Percentiles rank a stretch among this genome's conserved stretches.
Conservation (phyloP, 1,140 invertebrate species). For the Paracyclopina nana region DNA sequence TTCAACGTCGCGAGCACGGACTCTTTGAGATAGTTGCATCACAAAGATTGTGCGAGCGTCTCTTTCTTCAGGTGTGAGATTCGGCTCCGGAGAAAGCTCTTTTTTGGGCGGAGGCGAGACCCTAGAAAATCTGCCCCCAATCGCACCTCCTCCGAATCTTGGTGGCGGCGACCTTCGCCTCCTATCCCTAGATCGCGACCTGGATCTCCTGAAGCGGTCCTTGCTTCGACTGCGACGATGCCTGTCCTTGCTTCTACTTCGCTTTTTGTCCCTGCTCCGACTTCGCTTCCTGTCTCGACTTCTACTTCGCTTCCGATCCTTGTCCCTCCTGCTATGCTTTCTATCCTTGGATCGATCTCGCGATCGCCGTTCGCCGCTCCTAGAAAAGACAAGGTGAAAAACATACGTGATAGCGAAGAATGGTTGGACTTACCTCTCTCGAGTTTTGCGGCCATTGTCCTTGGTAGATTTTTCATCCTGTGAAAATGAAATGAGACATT, state of each 20-base stretch:
- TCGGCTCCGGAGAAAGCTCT: constrained; percentile 23
- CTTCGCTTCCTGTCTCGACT: constrained; percentile 19
- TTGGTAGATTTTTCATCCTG: neutral
- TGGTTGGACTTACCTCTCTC: neutral
- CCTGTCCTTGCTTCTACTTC: constrained; percentile 17
- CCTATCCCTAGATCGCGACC: constrained; percentile 20
- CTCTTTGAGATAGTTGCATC: constrained; percentile 83
- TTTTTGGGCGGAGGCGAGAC: neutral
- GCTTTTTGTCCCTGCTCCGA: constrained; percentile 19
- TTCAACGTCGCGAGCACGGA: constrained; percentile 85
- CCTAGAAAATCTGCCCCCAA: constrained; percentile 22
- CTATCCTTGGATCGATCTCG: constrained; percentile 16
- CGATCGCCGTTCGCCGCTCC: constrained; percentile 18
- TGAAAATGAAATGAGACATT: no score
- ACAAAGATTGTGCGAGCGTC: constrained; percentile 97
- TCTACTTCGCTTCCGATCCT: constrained; percentile 21
- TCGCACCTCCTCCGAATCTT: constrained; percentile 18
- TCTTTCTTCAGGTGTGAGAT: constrained; percentile 88
- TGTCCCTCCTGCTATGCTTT: constrained; percentile 24
- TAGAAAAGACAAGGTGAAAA: constrained; percentile 11
- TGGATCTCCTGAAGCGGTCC: constrained; percentile 4
- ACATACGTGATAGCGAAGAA: neutral
- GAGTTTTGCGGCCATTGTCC: no score
- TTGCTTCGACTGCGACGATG: neutral
- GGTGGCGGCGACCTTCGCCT: neutral